These are phyloP conservation scores for Antheraea yamamai DNA, from an alignment of 2,888 invertebrate species.

Conservation along the genomic window DNA sequence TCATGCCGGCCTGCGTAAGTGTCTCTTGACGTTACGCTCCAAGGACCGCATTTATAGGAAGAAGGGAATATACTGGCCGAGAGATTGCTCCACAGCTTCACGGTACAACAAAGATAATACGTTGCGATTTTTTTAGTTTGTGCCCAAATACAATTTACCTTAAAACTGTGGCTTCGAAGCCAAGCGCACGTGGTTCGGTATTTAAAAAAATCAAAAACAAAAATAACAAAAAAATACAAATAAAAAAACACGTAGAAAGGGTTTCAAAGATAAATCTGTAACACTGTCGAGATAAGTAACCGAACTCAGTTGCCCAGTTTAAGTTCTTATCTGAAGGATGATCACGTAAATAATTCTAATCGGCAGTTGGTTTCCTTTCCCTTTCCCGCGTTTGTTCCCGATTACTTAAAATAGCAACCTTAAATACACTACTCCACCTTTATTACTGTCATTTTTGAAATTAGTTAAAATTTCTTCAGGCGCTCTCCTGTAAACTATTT, in stretches of 20 bases:
- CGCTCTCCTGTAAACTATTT: too few relatives aligned
- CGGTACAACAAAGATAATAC: too few relatives aligned
- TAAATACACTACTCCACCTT: background rate
- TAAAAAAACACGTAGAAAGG: background rate
- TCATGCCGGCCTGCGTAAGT: too few relatives aligned
- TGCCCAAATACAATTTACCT: too few relatives aligned
- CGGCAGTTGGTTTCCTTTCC: background rate
- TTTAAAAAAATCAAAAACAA: background rate
- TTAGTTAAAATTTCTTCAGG: background rate
- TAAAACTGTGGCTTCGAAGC: too few relatives aligned
- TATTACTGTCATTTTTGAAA: background rate
- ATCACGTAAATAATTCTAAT: slow-evolving; percentile 30
- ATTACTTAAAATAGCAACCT: background rate
- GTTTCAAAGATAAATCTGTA: slow-evolving; percentile 16
- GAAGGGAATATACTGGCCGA: too few relatives aligned
- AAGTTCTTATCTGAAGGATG: slow-evolving; percentile 23
- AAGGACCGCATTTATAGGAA: too few relatives aligned
- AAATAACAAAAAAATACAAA: background rate
- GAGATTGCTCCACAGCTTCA: too few relatives aligned
- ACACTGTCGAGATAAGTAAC: slow-evolving; percentile 18
- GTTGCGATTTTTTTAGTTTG: too few relatives aligned
- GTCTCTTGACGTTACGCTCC: too few relatives aligned
- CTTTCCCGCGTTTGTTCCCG: background rate
- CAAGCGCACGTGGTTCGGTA: too few relatives aligned
- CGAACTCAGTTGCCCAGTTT: slow-evolving; percentile 18